A percentile compares a stretch with the other conserved stretches of the same genome.
phyloP scores from a whole-genome alignment of 2,113 vertebrate genomes.

The Aptenodytes forsteri region DNA sequence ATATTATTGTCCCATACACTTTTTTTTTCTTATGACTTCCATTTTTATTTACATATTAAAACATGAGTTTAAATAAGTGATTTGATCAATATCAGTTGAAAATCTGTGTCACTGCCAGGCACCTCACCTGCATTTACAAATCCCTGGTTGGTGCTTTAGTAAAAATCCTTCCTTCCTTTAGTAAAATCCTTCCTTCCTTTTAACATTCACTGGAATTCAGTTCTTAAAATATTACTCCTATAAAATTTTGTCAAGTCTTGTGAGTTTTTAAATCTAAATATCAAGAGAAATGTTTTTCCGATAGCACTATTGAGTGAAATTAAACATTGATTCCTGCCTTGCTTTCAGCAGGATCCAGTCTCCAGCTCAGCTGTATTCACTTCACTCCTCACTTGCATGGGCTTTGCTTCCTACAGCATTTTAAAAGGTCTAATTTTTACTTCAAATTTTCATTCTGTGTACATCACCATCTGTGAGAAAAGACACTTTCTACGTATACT shows the following conservation, averaged over 20 bases:
- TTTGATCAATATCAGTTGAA: background rate
- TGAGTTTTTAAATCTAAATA: background rate
- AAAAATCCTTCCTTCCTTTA: background rate
- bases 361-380: background rate
- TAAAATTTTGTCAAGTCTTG: background rate
- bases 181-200: background rate
- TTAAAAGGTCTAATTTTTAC: background rate
- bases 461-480: background rate
- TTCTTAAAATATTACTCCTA: background rate
- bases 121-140: background rate
- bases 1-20: background rate
- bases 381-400: background rate
- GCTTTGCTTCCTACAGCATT: background rate
- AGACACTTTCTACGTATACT: background rate
- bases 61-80: background rate
- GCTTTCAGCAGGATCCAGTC: background rate
- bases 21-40: background rate
- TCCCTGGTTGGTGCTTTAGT: background rate
- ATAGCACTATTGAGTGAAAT: background rate
- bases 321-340: background rate
- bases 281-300: background rate
- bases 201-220: background rate
- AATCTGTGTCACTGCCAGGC: background rate
- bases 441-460: background rate
- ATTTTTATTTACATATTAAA: background rate